Evolutionary conservation across 2,113 vertebrate genomes (phyloP).

Genomic region (Morone chrysops): DNA sequence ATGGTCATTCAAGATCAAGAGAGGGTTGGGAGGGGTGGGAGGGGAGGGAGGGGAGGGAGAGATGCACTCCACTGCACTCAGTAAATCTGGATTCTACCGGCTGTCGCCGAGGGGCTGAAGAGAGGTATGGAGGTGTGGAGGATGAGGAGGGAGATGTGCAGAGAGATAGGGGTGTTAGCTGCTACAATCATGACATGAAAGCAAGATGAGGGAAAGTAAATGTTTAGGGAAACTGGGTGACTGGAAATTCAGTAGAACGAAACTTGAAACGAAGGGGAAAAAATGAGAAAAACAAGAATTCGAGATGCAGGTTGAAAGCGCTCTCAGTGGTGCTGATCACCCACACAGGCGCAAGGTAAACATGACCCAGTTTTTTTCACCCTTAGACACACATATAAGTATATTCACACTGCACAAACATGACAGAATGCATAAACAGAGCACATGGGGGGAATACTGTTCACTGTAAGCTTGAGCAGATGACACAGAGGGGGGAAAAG

Average conservation of each 20-base stretch:
- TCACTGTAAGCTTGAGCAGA: constrained; percentile 21
- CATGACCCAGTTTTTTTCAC: constrained; percentile 61
- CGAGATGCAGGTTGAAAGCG: constrained; percentile 30
- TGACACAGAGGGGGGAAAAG: neutral
- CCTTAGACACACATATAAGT: neutral
- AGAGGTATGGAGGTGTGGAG: constrained; percentile 8
- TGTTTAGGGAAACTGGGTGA: neutral
- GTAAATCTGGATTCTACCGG: constrained; percentile 18
- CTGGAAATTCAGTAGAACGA: constrained; percentile 13
- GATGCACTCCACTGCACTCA: constrained; percentile 24
- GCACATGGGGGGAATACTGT: constrained; percentile 6
- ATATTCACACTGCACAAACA: constrained; percentile 18
- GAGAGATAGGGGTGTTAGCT: neutral
- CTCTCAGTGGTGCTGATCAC: constrained; percentile 43
- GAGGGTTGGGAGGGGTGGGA: neutral
- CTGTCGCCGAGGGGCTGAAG: neutral
- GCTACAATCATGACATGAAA: constrained; percentile 32
- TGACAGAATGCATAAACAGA: constrained; percentile 14
- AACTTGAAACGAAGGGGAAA: neutral
- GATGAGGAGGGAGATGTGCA: constrained; percentile 1
- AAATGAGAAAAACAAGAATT: constrained; percentile 27
- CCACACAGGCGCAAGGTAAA: constrained; percentile 54
- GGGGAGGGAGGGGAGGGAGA: neutral
- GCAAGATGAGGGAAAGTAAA: constrained; percentile 14
- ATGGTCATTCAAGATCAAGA: constrained; percentile 45